These are phyloP conservation scores for Leptopilina drosophilae DNA, from an alignment of 2,888 invertebrate species.

Conservation along the genomic window DNA sequence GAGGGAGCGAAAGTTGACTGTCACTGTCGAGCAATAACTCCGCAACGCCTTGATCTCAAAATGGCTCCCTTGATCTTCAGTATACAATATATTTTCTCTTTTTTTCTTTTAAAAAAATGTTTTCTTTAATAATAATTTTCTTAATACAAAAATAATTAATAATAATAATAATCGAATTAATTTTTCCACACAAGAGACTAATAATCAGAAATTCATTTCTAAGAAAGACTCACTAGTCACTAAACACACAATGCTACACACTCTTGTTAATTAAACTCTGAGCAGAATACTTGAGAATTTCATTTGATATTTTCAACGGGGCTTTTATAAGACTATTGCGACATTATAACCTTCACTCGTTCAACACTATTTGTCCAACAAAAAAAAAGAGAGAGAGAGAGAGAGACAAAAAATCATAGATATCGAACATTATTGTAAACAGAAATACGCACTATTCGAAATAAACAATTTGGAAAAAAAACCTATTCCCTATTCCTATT, in stretches of 20 bases:
- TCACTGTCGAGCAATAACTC: conserved; percentile 76
- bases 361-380: background rate
- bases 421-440: background rate
- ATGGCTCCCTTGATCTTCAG: conserved; percentile 70
- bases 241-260: too few species aligned
- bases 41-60: conserved; percentile 69
- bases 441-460: background rate
- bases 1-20: conserved; percentile 63
- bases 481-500: too few species aligned
- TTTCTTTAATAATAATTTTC: background rate
- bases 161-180: too few species aligned
- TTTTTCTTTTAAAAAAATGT: background rate
- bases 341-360: conserved; percentile 15
- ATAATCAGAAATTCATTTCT: too few species aligned
- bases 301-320: conserved; percentile 7
- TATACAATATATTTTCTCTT: conserved; percentile 59
- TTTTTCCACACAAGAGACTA: too few species aligned
- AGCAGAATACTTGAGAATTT: background rate
- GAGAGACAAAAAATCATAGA: background rate
- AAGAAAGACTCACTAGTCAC: too few species aligned
- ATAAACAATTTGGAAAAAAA: background rate
- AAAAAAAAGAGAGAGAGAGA: too few species aligned
- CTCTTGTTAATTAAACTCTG: background rate
- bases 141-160: background rate
- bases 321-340: conserved; percentile 8